Base-by-base conservation (phyloP, 2,888 invertebrate genomes). In the Caenorhabditis sulstoni region DNA sequence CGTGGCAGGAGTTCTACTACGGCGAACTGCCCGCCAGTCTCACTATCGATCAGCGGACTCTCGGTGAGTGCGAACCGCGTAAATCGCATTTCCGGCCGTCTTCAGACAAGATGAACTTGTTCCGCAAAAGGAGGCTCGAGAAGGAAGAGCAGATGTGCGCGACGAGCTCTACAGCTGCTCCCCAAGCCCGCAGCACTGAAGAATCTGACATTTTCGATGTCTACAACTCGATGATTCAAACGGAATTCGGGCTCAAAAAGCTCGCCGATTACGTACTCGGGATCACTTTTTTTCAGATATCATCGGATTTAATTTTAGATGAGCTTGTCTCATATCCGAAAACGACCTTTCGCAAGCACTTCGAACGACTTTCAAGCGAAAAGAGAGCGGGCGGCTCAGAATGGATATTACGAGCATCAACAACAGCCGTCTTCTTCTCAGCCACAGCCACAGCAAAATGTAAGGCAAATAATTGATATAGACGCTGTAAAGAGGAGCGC, bases 401-500 rank as follows among this genome's bases (percentile, higher is more conserved):
- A 59, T 20, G 23, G 16, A n/a, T 59, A 59, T 59, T 59, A 41
- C 45, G 45, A 53, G 50, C 23, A 44, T 59, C 39, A 44, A 49
- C 22, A 22, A 14, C 29, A 29, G 29, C 29, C 29, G 29, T 29
- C 29, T 29, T 29, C 29, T 29, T 59, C 65, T 50, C 49, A 44
- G 50, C 12, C 41, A 41, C 45, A 59, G 41, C 61, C 52, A 12
- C 61, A 53, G 37, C 70, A 70, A 70, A 70, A 70, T 70, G 68
- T 68, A 70, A 70, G 59, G 70, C 20, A 55, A 71, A 71, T 62
- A 62, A 71, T 62, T 71, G 55, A 62, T 62, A 29, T 29, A 55
- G 61, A 62, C 47, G 70, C 70, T 71, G 70, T 71, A 68, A 71
- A 68, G 53, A 39, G 58, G 59, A 59, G 44, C 59, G 68, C 59